Evolutionary conservation across 2,888 invertebrate species (phyloP).

Genomic region (Dimorphilus gyrociliatus): DNA sequence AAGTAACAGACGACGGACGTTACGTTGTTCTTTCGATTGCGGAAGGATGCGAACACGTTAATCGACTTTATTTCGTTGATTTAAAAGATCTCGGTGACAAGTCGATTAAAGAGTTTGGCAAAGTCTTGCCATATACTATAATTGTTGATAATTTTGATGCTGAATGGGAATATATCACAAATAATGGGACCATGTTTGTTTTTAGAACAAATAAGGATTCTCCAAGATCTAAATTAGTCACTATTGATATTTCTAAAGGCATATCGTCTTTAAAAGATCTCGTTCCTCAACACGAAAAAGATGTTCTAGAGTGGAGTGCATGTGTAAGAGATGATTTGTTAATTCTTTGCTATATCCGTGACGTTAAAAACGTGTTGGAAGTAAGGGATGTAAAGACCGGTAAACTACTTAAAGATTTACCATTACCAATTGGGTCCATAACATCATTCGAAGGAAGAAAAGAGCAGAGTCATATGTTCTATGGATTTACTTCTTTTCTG

Average conservation of each 20-base stretch:
- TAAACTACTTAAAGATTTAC: conserved; percentile 52
- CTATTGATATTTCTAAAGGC: conserved; percentile 45
- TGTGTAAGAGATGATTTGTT: conserved; percentile 71
- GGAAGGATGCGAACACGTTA: conserved; percentile 71
- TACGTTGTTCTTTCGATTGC: conserved; percentile 67
- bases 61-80: conserved; percentile 68
- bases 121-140: conserved; percentile 54
- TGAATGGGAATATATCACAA: conserved; percentile 82
- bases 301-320: conserved; percentile 75
- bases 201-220: conserved; percentile 85
- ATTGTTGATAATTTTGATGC: conserved; percentile 77
- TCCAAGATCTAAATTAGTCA: conserved; percentile 71
- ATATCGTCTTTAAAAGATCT: conserved; percentile 58
- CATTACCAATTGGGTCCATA: conserved; percentile 70
- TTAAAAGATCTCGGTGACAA: conserved; percentile 41
- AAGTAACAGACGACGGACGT: conserved; percentile 74
- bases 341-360: conserved; percentile 69
- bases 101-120: conserved; percentile 23
- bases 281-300: conserved; percentile 61
- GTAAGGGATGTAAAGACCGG: conserved; percentile 60
- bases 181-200: conserved; percentile 60
- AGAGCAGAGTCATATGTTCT: conserved; percentile 71
- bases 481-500: conserved; percentile 79
- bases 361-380: conserved; percentile 81
- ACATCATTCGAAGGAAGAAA: no score